Evolutionary conservation across 1,140 invertebrate species (phyloP), one percentile per base, ranked within the genome.

Genomic region (Diploscapter pachys): DNA sequence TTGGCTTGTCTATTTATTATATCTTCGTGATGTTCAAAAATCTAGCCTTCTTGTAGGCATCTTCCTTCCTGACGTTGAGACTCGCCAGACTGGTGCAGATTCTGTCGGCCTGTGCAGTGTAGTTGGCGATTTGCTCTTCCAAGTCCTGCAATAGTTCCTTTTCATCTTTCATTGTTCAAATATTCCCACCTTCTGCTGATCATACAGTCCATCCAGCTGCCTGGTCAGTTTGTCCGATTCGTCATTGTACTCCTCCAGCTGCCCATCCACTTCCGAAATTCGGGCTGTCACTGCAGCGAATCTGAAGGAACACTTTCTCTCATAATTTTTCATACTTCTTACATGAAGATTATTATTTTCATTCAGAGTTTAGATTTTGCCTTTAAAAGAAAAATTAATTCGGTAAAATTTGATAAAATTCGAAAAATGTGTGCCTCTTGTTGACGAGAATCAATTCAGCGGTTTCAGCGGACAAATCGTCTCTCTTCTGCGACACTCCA

Each of bases 21-120:
- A 31, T 31, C 31, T 31, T 31, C 49, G 48, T 3, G 6, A 5
- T 49, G 48, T 56, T 4, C 57, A 74, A 57, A 57, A 5, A 48
- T n/a, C 11, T 61, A 31, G 80, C 80, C 88, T 98, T 99, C 83
- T 93, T 93, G 50, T 93, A 91, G 80, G 93, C 96, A 82, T 99
- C 96, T 78, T 94, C 91, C 86, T 89, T 88, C 86, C 98, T 98
- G 85, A 95, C 92, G 80, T 95, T 91, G 0, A 98, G 87, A 64
- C 96, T 88, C 81, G 94, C 93, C 86, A 96, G 93, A 86, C 97
- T 98, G 11, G 93, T 93, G 0, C 93, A 93, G 88, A 97, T 93
- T 86, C 96, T 96, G 85, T 98, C 96, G 55, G 98, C 88, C 82
- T 96, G 94, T 86, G 97, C 96, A 0, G 95, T 92, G 88, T 98